Percentiles rank a stretch among this genome's conserved stretches.
Evolutionary conservation across 1,140 invertebrate genomes (phyloP).

Genomic region (Dendroctonus valens): DNA sequence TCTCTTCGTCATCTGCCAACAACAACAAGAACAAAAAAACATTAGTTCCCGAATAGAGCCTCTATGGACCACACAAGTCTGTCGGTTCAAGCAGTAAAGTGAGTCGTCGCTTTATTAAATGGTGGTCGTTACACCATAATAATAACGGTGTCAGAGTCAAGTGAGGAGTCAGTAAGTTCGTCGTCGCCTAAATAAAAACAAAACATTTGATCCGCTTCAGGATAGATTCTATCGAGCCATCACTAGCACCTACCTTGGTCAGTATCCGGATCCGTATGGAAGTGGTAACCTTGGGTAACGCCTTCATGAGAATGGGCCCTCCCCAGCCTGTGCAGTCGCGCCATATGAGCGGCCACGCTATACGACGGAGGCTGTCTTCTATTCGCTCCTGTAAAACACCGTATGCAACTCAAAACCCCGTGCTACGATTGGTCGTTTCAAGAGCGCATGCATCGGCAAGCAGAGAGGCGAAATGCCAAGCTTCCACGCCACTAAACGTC

Average conservation of each 20-base stretch:
- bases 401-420: no score
- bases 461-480: no score
- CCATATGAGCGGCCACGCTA: constrained; percentile 77
- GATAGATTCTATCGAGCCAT: not conserved
- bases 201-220: not conserved
- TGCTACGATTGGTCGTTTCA: no score
- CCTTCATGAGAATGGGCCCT: constrained; percentile 84
- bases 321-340: constrained; percentile 71
- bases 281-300: constrained; percentile 74
- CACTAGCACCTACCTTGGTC: constrained; percentile 55
- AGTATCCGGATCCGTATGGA: constrained; percentile 67
- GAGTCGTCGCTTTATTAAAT: no score
- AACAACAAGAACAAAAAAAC: constrained; percentile 32
- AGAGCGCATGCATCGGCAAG: no score
- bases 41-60: constrained; percentile 3
- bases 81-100: not conserved
- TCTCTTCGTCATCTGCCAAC: constrained; percentile 60
- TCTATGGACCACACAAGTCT: not conserved
- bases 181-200: constrained; percentile 39
- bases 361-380: constrained; percentile 68
- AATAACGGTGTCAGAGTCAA: constrained; percentile 46
- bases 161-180: constrained; percentile 38
- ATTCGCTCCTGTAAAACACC: constrained; percentile 49
- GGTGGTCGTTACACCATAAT: constrained; percentile 45
- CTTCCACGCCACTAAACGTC: no score